These are phyloP conservation scores for Carcina quercana DNA, from an alignment of 2,888 invertebrate genomes.

Conservation along the genomic window DNA sequence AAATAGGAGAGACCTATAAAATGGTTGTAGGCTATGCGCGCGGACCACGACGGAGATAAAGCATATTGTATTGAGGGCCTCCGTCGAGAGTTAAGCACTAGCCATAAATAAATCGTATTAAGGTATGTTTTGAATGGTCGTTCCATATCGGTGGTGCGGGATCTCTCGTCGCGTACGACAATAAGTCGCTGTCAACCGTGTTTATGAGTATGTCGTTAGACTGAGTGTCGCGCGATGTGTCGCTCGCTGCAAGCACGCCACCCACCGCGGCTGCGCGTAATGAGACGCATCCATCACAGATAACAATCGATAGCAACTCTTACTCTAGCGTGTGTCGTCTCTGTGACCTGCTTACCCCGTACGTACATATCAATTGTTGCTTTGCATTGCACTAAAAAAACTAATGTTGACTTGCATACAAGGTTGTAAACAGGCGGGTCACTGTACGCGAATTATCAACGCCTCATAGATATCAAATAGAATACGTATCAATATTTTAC, in stretches of 20 bases:
- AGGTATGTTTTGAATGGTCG: constrained; percentile 50
- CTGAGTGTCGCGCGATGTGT: constrained; percentile 27
- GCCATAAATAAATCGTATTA: constrained; percentile 66
- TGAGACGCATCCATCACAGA: constrained; percentile 60
- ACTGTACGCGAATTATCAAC: too few species aligned
- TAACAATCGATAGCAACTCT: constrained; percentile 48
- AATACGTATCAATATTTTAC: too few species aligned
- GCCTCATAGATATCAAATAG: too few species aligned
- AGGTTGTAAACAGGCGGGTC: too few species aligned
- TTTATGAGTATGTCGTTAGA: constrained; percentile 54
- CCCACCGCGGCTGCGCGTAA: constrained; percentile 56
- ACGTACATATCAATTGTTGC: too few species aligned
- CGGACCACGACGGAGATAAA: constrained; percentile 38
- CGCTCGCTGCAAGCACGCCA: constrained; percentile 35
- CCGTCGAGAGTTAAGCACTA: constrained; percentile 42
- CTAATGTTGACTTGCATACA: too few species aligned
- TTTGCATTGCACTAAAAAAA: too few species aligned
- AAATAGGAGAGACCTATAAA: constrained; percentile 54
- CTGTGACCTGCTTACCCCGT: too few species aligned
- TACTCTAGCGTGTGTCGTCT: too few species aligned
- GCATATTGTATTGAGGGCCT: constrained; percentile 36
- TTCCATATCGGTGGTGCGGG: constrained; percentile 46
- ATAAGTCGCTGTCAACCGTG: constrained; percentile 51
- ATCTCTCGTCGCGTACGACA: constrained; percentile 50
- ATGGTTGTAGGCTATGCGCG: constrained; percentile 31